These are phyloP conservation scores for Anguilla obscura DNA, from an alignment of 2,797 vertebrate genomes.

Conservation along the genomic window DNA sequence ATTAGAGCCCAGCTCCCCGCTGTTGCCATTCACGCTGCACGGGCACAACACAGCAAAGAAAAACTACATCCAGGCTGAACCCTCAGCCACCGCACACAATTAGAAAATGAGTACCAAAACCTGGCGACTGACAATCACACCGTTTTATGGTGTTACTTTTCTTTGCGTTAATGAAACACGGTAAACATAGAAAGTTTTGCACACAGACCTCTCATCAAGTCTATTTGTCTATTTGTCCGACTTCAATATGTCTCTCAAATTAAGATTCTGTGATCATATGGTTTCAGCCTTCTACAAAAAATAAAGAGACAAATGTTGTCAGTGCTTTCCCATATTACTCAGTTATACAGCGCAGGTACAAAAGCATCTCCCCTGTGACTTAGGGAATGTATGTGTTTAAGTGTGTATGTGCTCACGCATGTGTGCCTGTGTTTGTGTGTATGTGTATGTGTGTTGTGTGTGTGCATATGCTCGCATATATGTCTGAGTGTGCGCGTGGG, in stretches of 20 bases:
- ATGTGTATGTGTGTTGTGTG: slow-evolving; percentile 41
- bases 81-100: neutral
- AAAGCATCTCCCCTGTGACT: slow-evolving; percentile 53
- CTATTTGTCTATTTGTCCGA: neutral
- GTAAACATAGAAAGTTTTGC: neutral
- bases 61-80: neutral
- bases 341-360: slow-evolving; percentile 32
- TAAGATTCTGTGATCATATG: neutral
- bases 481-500: slow-evolving; percentile 19
- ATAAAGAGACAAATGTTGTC: neutral
- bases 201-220: slow-evolving; percentile 11
- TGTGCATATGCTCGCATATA: slow-evolving; percentile 39
- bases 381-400: slow-evolving; percentile 48
- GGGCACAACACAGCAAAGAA: neutral
- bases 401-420: slow-evolving; percentile 27
- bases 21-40: neutral
- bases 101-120: neutral
- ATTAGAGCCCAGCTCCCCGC: slow-evolving; percentile 1
- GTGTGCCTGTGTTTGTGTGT: neutral
- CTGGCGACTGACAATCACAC: neutral
- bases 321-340: slow-evolving; percentile 38
- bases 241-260: neutral
- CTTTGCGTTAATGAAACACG: neutral
- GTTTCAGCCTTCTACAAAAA: neutral
- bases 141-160: neutral